phyloP scores from a whole-genome alignment of 2,113 vertebrate genomes.

The Muntiacus reevesi region DNA sequence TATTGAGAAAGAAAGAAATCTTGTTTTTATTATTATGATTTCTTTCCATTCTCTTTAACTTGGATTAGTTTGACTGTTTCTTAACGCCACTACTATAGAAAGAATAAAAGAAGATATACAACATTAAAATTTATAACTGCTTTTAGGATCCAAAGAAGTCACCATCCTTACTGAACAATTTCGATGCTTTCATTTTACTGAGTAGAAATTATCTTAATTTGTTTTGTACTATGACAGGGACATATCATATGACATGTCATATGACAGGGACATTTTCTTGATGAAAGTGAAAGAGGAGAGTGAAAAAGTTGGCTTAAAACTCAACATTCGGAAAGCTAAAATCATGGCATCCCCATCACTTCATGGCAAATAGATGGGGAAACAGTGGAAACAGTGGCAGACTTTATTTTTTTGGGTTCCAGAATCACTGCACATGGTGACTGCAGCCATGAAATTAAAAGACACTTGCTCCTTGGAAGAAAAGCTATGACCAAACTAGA shows the following conservation, averaged over 20 bases:
- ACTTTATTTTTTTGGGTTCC: neutral
- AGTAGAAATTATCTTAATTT: neutral
- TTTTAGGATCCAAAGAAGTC: neutral
- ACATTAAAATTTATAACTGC: neutral
- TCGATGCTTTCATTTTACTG: neutral
- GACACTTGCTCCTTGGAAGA: neutral
- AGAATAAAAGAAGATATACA: neutral
- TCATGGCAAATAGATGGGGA: neutral
- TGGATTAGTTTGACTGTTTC: neutral
- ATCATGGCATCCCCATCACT: neutral
- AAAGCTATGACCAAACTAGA: neutral
- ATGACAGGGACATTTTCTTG: neutral
- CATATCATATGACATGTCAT: neutral
- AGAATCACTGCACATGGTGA: neutral
- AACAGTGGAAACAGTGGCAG: neutral
- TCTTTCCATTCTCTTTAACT: neutral
- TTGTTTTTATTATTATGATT: neutral
- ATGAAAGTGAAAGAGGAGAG: neutral
- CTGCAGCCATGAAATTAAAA: neutral
- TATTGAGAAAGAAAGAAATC: neutral
- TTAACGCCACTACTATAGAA: neutral
- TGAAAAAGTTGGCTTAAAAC: neutral
- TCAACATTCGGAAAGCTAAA: neutral
- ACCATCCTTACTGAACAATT: neutral
- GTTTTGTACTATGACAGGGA: neutral